phyloP scores from a whole-genome alignment of 2,113 vertebrate species.

The Chrysochloris asiatica region DNA sequence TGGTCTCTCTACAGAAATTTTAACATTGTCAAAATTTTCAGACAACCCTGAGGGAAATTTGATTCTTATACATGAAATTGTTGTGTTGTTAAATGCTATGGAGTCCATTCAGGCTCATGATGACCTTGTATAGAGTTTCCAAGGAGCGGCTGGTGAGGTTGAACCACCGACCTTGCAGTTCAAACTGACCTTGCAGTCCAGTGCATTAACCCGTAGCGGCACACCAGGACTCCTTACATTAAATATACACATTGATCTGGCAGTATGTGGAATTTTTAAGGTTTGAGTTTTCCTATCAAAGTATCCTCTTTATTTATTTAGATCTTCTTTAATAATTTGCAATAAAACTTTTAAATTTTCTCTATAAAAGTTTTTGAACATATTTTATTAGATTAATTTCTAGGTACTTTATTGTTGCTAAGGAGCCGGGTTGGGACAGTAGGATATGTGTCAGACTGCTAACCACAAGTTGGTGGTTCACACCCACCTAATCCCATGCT shows the following conservation, averaged over 20 bases:
- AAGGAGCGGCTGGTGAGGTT: too few relatives aligned
- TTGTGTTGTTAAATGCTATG: too few relatives aligned
- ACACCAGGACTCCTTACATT: too few relatives aligned
- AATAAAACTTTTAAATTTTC: conserved; percentile 14
- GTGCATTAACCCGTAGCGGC: too few relatives aligned
- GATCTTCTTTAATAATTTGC: neutral
- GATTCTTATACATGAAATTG: neutral
- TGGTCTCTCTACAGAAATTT: neutral
- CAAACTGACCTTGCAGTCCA: too few relatives aligned
- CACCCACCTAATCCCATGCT: too few relatives aligned
- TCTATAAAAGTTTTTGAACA: neutral
- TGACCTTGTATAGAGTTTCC: too few relatives aligned
- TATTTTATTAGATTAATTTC: conserved; percentile 36
- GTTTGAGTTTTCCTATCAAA: neutral
- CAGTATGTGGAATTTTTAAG: neutral
- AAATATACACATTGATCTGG: neutral
- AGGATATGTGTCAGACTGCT: too few relatives aligned
- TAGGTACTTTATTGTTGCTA: conserved; percentile 6
- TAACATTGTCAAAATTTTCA: conserved; percentile 13
- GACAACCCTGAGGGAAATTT: neutral
- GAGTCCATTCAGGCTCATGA: too few relatives aligned
- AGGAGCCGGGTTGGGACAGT: too few relatives aligned
- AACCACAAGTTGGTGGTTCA: too few relatives aligned
- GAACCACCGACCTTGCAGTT: too few relatives aligned
- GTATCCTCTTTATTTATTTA: conserved; percentile 19